phyloP scores from a whole-genome alignment of 2,888 invertebrate species.

The Drosophila setosimentum region DNA sequence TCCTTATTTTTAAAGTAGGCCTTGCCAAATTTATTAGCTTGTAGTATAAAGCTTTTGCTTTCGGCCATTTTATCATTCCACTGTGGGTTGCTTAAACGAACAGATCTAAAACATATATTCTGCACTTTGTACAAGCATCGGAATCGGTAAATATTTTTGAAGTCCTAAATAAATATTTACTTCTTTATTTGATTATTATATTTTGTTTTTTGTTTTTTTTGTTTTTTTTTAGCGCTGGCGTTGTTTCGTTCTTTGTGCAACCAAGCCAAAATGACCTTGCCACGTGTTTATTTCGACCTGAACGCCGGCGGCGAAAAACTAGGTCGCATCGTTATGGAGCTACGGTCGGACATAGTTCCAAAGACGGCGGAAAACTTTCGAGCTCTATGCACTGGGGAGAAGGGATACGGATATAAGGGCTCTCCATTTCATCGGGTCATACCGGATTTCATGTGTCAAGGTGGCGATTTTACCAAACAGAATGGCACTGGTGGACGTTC shows the following conservation, averaged over 20 bases:
- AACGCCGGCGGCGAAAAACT: slow-evolving; percentile 43
- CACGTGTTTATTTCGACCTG: slow-evolving; percentile 61
- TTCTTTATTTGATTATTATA: background rate
- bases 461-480: slow-evolving; percentile 97
- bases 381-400: slow-evolving; percentile 97
- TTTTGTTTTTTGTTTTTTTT: background rate
- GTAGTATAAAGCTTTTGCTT: rapidly evolving
- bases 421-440: slow-evolving; percentile 97
- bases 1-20: slow-evolving; percentile 11
- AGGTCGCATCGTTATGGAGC: slow-evolving; percentile 85
- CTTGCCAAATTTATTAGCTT: background rate
- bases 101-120: slow-evolving; percentile 16
- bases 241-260: slow-evolving; percentile 17
- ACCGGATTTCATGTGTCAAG: slow-evolving; percentile 99
- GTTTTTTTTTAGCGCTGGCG: slow-evolving; percentile 37
- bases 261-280: slow-evolving; percentile 37
- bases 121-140: background rate
- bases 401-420: slow-evolving; percentile 96
- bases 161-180: background rate
- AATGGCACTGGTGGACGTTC: slow-evolving; percentile 98
- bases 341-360: slow-evolving; percentile 95
- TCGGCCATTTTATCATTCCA: slow-evolving; percentile 13
- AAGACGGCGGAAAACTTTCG: slow-evolving; percentile 98
- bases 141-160: slow-evolving; percentile 25
- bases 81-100: background rate